A percentile compares a stretch with the other conserved stretches of the same genome.
These are phyloP conservation scores for Oryzias celebensis DNA, from an alignment of 2,113 vertebrate genomes.

Conservation along the genomic window DNA sequence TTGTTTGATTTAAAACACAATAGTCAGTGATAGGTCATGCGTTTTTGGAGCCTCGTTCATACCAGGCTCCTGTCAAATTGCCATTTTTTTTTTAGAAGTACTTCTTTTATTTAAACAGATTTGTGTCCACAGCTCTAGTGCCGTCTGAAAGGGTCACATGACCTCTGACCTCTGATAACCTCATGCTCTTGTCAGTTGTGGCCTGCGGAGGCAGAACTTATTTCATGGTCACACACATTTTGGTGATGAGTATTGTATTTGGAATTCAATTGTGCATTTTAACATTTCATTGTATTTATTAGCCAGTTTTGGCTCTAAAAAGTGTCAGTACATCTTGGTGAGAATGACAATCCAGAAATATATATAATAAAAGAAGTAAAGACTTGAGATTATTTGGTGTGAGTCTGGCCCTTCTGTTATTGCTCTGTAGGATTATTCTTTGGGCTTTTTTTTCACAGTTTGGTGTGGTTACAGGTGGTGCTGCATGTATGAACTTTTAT, in stretches of 20 bases:
- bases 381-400: slow-evolving; percentile 71
- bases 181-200: slow-evolving; percentile 80
- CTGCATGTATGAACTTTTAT: slow-evolving; percentile 23
- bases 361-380: slow-evolving; percentile 80
- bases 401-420: slow-evolving; percentile 75
- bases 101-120: slow-evolving; percentile 95
- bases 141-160: slow-evolving; percentile 74
- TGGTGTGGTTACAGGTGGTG: slow-evolving; percentile 35
- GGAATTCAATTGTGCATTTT: slow-evolving; percentile 86
- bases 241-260: slow-evolving; percentile 83
- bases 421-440: too few species aligned
- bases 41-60: slow-evolving; percentile 83
- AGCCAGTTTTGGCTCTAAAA: slow-evolving; percentile 95
- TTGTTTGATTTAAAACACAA: slow-evolving; percentile 80
- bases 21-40: slow-evolving; percentile 89
- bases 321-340: slow-evolving; percentile 86
- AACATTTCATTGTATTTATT: slow-evolving; percentile 96
- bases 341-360: slow-evolving; percentile 90
- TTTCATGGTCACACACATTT: slow-evolving; percentile 69
- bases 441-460: not conserved
- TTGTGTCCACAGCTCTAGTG: slow-evolving; percentile 89
- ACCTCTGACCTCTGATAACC: slow-evolving; percentile 51
- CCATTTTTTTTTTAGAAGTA: slow-evolving; percentile 78
- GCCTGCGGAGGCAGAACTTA: slow-evolving; percentile 72
- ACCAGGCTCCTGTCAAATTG: slow-evolving; percentile 85